Conservation (phyloP, 1,140 invertebrate species). For the Macrobrachium rosenbergii region DNA sequence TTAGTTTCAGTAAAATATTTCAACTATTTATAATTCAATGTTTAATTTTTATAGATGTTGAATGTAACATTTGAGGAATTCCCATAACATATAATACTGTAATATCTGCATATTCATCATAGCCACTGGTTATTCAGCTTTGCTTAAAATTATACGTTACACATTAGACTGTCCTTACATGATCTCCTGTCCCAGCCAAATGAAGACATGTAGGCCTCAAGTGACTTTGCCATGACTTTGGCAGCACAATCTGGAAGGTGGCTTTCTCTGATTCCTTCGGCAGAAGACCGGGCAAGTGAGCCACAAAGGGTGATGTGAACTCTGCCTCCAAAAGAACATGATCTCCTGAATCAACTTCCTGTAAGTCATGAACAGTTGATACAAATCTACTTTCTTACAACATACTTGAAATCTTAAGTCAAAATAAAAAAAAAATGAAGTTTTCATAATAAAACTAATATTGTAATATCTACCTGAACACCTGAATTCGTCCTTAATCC, state of each 20-base stretch:
- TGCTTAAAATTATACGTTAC: too few relatives aligned
- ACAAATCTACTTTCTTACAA: neutral
- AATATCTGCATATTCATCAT: too few relatives aligned
- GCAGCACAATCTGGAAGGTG: slow-evolving; percentile 88
- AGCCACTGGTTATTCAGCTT: too few relatives aligned
- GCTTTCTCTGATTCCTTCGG: slow-evolving; percentile 85
- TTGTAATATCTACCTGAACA: too few relatives aligned
- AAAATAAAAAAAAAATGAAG: neutral
- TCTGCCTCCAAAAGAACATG: slow-evolving; percentile 87
- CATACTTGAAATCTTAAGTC: neutral
- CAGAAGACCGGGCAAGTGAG: slow-evolving; percentile 87
- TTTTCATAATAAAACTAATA: too few relatives aligned
- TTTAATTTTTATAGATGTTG: too few relatives aligned
- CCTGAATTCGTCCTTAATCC: too few relatives aligned
- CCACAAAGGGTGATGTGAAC: slow-evolving; percentile 88
- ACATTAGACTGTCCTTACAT: slow-evolving; percentile 78
- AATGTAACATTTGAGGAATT: too few relatives aligned
- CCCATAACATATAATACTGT: too few relatives aligned
- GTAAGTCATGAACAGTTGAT: slow-evolving; percentile 48
- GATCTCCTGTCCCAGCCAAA: slow-evolving; percentile 97
- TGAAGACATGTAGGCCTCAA: slow-evolving; percentile 92
- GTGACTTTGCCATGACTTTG: slow-evolving; percentile 79
- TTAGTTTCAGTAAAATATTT: too few relatives aligned
- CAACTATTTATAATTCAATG: too few relatives aligned
- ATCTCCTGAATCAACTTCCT: slow-evolving; percentile 85